Base-by-base conservation (phyloP, 2,888 invertebrate species). In the Caenorhabditis angaria region DNA sequence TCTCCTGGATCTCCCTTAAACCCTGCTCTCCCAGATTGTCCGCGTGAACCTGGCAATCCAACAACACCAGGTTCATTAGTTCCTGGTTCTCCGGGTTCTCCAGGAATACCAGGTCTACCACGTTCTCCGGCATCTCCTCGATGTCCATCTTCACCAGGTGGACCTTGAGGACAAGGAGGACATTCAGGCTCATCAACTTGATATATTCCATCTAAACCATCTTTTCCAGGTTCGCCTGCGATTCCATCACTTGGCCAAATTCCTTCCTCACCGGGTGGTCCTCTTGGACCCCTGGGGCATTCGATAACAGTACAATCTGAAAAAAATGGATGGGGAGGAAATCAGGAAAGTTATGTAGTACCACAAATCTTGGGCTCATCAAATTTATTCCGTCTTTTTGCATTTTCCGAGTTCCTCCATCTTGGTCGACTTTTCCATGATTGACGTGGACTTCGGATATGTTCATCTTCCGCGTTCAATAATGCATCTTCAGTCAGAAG, bases 221-320 rank as follows among this genome's bases (percentile, higher is more conserved):
- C 76, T 65, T 70, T 73, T 20, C 78, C 78, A 12, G 68, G 62
- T 14, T 73, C 65, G 24, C 78, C 64, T 5, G 73, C 41, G 8
- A 29, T 3, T 18, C 80, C 80, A 50, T 80, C 78, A 12, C 51
- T 61, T 4, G 78, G 78, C 35, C 66, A 67, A 6, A 56, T 60
- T 6, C 81, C 81, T 62, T 79, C 73, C 3, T 70, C 62, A 0
- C 81, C 81, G 0, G 76, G 81, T 14, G 74, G 70, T 0, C 81
- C 81, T 10, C 78, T 65, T 6, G 77, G 76, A 0, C 81, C 81
- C 29, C 61, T 61, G 0, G 81, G 81, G 18, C 81, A 81, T 51
- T 77, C 76, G 24, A 77, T 71, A 0, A 70, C 64, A 2, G 74
- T 70, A 51, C 81, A 81, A 41, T 81, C 81, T 81, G 59, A 1